phyloP scores from a whole-genome alignment of 2,113 vertebrate species.

The Coptodon bakossiorum region DNA sequence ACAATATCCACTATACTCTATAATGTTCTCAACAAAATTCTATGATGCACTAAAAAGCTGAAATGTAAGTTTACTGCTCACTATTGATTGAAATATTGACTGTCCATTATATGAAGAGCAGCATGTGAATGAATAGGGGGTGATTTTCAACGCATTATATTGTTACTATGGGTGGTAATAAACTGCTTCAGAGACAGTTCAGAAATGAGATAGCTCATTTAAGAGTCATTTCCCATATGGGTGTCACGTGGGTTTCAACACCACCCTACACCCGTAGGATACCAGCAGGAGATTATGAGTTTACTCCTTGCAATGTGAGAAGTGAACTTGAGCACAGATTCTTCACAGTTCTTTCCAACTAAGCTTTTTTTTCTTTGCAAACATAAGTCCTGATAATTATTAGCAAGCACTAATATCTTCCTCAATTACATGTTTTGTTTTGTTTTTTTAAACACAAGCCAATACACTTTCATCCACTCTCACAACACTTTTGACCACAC shows the following conservation, averaged over 20 bases:
- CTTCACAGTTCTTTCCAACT: not conserved
- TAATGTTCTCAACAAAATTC: not conserved
- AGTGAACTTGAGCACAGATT: not conserved
- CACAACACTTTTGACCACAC: not conserved
- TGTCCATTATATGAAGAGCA: not conserved
- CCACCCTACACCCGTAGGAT: not conserved
- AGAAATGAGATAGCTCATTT: not conserved
- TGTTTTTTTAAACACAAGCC: not conserved
- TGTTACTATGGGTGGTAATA: not conserved
- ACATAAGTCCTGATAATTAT: not conserved
- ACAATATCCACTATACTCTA: not conserved
- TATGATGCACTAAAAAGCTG: not conserved
- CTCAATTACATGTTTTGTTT: not conserved
- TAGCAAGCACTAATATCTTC: not conserved
- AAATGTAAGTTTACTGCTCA: not conserved
- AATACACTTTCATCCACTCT: not conserved
- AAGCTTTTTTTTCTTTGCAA: not conserved
- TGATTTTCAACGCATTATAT: not conserved
- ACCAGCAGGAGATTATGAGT: not conserved
- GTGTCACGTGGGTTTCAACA: not conserved
- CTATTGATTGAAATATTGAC: not conserved
- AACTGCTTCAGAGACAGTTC: not conserved
- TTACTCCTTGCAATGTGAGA: not conserved
- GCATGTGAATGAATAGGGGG: not conserved
- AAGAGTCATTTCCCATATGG: not conserved